These are phyloP conservation scores for Trachemys scripta DNA, from an alignment of 2,113 vertebrate genomes.

Conservation along the genomic window DNA sequence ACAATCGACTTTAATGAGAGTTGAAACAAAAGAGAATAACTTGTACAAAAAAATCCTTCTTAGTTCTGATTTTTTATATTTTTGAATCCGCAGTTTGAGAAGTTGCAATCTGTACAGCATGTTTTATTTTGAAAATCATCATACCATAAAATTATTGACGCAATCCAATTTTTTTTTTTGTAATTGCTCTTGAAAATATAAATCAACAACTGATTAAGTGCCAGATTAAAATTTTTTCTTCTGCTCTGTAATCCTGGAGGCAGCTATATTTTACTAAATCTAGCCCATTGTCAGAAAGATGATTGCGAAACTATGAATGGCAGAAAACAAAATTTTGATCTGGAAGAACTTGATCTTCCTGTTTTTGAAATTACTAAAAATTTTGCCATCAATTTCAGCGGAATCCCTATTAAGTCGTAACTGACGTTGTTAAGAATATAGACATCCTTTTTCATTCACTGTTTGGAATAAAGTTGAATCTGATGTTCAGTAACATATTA, in stretches of 20 bases:
- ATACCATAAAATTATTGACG: not conserved
- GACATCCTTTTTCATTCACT: not conserved
- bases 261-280: not conserved
- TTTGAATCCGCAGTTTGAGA: not conserved
- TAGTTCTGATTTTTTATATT: not conserved
- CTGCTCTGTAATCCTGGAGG: not conserved
- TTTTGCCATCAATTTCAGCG: not conserved
- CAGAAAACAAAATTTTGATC: not conserved
- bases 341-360: not conserved
- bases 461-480: not conserved
- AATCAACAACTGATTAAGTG: not conserved
- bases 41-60: not conserved
- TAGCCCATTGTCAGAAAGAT: not conserved
- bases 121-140: not conserved
- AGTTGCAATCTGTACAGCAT: not conserved
- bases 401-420: not conserved
- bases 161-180: not conserved
- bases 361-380: not conserved
- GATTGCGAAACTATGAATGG: not conserved
- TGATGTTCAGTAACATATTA: not conserved
- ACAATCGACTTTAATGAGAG: not conserved
- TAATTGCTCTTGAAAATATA: not conserved
- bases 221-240: not conserved
- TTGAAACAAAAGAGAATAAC: not conserved
- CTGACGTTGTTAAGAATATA: fast-evolving